Percentiles rank a stretch among this genome's conserved stretches.
Evolutionary conservation across 2,113 vertebrate genomes (phyloP).

Genomic region (Eudyptes chrysolophus): DNA sequence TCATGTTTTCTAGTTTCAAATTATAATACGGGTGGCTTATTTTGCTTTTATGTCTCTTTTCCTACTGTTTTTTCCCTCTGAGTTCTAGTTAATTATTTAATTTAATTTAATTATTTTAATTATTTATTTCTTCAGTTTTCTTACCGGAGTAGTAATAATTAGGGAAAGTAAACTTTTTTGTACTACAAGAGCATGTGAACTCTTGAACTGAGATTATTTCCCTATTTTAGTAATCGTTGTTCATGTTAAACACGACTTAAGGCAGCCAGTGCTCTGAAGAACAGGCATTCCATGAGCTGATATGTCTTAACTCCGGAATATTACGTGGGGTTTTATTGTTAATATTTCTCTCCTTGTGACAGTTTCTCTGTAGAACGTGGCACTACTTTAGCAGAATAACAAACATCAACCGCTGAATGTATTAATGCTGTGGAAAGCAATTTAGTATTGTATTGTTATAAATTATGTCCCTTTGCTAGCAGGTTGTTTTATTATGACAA

Average conservation of each 20-base stretch:
- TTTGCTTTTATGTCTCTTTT: neutral
- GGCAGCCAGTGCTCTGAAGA: neutral
- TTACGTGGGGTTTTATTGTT: neutral
- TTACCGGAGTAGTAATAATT: neutral
- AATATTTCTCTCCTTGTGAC: constrained; percentile 13
- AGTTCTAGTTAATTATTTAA: neutral
- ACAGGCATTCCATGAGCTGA: neutral
- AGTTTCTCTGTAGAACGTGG: neutral
- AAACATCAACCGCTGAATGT: neutral
- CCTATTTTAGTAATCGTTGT: neutral
- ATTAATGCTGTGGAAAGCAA: constrained; percentile 11
- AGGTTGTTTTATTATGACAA: constrained; percentile 49
- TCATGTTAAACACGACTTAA: neutral
- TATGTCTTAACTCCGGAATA: neutral
- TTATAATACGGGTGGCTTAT: neutral
- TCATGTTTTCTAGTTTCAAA: neutral
- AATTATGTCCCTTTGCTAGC: constrained; percentile 34
- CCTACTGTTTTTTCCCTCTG: neutral
- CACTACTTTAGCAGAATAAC: constrained; percentile 22
- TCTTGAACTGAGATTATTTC: neutral
- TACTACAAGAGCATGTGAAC: neutral
- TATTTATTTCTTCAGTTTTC: neutral
- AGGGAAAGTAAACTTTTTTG: neutral
- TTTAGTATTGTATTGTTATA: constrained; percentile 26
- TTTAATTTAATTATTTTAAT: neutral